These are phyloP conservation scores for Mareca penelope DNA, from an alignment of 2,797 vertebrate genomes.

Conservation along the genomic window DNA sequence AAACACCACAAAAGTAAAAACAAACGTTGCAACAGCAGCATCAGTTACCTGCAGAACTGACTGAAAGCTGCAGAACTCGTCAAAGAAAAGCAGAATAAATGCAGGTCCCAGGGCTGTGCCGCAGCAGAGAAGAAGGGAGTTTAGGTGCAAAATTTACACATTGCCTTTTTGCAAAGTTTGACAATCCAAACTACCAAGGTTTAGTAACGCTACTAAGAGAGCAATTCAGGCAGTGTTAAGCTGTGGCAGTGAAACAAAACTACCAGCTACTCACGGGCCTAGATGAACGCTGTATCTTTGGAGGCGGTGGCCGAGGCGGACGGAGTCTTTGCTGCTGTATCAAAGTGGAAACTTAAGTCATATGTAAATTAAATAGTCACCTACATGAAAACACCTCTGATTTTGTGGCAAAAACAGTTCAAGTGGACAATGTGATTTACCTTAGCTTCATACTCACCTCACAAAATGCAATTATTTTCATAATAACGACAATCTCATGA, in stretches of 20 bases:
- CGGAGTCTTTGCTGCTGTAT: constrained; percentile 80
- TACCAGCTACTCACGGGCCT: constrained; percentile 85
- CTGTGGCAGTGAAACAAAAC: constrained; percentile 55
- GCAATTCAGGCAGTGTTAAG: constrained; percentile 77
- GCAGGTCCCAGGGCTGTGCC: constrained; percentile 65
- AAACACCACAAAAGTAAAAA: neutral
- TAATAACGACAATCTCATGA: neutral
- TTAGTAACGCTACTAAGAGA: constrained; percentile 74
- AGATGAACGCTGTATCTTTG: constrained; percentile 83
- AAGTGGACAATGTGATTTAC: neutral
- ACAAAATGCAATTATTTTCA: neutral
- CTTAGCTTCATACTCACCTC: constrained; percentile 36
- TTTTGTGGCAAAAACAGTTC: constrained; percentile 7
- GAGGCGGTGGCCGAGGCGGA: constrained; percentile 83
- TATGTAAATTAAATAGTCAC: constrained; percentile 53
- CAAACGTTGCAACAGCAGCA: constrained; percentile 27
- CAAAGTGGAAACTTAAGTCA: constrained; percentile 82
- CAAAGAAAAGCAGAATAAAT: constrained; percentile 65
- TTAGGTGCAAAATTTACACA: constrained; percentile 53
- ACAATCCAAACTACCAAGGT: constrained; percentile 65
- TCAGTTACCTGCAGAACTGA: constrained; percentile 52
- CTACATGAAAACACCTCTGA: neutral
- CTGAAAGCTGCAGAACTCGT: constrained; percentile 21
- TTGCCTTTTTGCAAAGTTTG: constrained; percentile 49
- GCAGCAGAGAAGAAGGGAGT: constrained; percentile 56